Base-by-base conservation (phyloP, 2,888 invertebrate species). In the Julus scanicus region DNA sequence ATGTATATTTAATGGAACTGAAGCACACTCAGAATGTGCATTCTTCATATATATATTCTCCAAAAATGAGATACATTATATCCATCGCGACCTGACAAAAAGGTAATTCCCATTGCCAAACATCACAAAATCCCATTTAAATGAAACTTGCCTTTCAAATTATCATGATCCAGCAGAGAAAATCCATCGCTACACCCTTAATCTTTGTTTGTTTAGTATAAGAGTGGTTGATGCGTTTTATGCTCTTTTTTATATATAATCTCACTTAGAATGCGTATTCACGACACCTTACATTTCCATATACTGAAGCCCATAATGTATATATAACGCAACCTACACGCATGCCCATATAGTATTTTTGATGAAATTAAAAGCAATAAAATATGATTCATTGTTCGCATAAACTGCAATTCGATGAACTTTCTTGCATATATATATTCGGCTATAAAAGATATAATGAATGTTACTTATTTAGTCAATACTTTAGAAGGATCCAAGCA, bases 201-300 rank as follows among this genome's bases (percentile, higher is more conserved):
- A 63, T 63, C n/a, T 63, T 20, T 63, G 63, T 63, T 63, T 63
- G 63, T 20, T 63, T 20, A 63, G 20, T 9, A 63, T 5, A 63
- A 63, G 63, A 63, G 63, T 63, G 63, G 63, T 63, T 63, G 63
- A 20, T 63, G 63, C 20, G 63, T 63, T 63, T 63, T 63, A 63
- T 63, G 63, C 63, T 63, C 20, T 20, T 63, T 29, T 63, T 63
- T 63, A 63, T 63, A 63, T 20, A 63, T 63, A 63, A 63, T 63
- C 63, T 63, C 63, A 63, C 63, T 63, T 63, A 63, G 20, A 63
- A 63, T 63, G 63, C 63, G 63, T 63, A 63, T 17, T 20, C 63
- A 63, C 63, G 63, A 20, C 63, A 63, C 63, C 9, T 63, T 63
- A 5, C 63, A 63, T 20, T 63, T 20, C 20, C 20, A 63, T 20